Conservation (phyloP, 2,888 invertebrate species). For the Nebria salina region DNA sequence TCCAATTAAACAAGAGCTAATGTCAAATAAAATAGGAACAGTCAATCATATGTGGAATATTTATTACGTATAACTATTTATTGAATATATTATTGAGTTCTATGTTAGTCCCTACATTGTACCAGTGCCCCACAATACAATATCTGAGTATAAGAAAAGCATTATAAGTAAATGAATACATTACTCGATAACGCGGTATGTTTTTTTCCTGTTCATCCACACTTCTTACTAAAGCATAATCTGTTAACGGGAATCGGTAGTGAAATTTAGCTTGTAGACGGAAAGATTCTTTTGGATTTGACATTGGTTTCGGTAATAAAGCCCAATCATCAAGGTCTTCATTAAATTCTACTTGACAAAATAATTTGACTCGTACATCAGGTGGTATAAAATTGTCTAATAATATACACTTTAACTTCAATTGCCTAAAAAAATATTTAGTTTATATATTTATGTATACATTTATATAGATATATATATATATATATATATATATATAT, state of each 20-base stretch:
- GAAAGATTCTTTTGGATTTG: slow-evolving; percentile 48
- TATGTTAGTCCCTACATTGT: too few relatives aligned
- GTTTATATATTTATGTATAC: slow-evolving; percentile 3
- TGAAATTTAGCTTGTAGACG: slow-evolving; percentile 55
- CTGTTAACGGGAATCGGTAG: slow-evolving; percentile 60
- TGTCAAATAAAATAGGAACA: too few relatives aligned
- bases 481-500: slow-evolving; percentile 7
- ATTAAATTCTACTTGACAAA: slow-evolving; percentile 79
- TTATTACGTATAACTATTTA: too few relatives aligned
- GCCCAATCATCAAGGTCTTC: slow-evolving; percentile 85
- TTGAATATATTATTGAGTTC: too few relatives aligned
- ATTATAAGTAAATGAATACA: not conserved
- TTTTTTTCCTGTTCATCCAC: slow-evolving; percentile 49
- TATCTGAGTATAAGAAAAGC: too few relatives aligned
- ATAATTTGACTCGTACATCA: slow-evolving; percentile 79
- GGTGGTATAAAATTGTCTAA: slow-evolving; percentile 91
- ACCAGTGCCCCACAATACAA: too few relatives aligned
- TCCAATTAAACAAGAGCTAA: too few relatives aligned
- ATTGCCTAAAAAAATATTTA: slow-evolving; percentile 67
- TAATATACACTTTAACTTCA: slow-evolving; percentile 87
- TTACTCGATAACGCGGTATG: slow-evolving; percentile 57
- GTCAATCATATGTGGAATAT: too few relatives aligned
- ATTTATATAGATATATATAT: slow-evolving; percentile 18
- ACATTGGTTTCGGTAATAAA: slow-evolving; percentile 56
- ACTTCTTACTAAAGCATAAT: slow-evolving; percentile 57